A percentile compares a stretch with the other conserved stretches of the same genome.
Evolutionary conservation across 1,140 invertebrate genomes (phyloP).

Genomic region (Trichogramma pretiosum): DNA sequence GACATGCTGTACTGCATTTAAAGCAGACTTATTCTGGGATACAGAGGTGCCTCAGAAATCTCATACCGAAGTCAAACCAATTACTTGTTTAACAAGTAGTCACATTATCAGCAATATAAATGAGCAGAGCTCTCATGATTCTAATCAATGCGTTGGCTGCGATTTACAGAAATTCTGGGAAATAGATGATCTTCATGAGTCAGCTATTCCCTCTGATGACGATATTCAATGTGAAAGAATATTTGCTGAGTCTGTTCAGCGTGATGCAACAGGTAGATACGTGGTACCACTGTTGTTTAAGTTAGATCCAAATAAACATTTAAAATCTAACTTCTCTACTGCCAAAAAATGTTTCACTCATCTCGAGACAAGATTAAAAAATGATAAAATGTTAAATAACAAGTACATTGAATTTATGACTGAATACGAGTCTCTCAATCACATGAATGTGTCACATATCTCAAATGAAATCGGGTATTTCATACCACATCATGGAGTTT

Average conservation of each 20-base stretch:
- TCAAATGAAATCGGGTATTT: not conserved
- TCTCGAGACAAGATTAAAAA: no score
- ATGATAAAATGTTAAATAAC: not conserved
- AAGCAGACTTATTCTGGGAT: not conserved
- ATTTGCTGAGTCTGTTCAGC: not conserved
- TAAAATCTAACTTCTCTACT: not conserved
- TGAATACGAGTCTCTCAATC: not conserved
- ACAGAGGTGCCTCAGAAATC: not conserved
- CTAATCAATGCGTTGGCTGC: not conserved
- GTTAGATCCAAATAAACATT: not conserved
- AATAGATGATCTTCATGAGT: not conserved
- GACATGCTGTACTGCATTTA: not conserved
- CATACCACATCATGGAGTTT: constrained; percentile 7
- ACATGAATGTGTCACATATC: not conserved
- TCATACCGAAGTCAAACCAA: not conserved
- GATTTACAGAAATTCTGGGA: not conserved
- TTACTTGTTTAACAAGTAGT: not conserved
- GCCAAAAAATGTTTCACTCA: not conserved
- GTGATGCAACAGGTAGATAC: not conserved
- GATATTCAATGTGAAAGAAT: not conserved
- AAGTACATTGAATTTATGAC: not conserved
- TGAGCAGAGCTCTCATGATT: not conserved
- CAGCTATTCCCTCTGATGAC: not conserved
- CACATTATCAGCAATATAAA: not conserved
- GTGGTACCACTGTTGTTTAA: not conserved